Evolutionary conservation across 2,797 vertebrate genomes (phyloP).

Genomic region (Pagetopsis macropterus): DNA sequence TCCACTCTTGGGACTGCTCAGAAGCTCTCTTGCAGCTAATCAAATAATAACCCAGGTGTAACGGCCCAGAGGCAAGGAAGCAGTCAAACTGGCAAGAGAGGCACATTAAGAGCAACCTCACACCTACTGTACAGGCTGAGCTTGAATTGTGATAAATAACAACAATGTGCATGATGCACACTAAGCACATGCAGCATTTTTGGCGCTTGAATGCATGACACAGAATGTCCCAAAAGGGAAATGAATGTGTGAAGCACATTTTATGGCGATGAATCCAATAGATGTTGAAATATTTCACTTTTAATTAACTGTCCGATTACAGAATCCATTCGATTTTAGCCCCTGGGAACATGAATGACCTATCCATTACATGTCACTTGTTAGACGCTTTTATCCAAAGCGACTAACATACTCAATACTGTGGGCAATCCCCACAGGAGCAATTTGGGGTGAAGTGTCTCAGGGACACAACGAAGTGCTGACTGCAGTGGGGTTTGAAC

Average conservation of each 20-base stretch:
- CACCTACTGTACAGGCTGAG: not conserved
- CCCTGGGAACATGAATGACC: no score
- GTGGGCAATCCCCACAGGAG: no score
- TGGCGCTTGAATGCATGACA: not conserved
- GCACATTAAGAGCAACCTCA: constrained; percentile 23
- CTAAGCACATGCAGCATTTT: not conserved
- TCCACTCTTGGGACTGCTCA: constrained; percentile 11
- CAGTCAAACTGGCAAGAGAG: constrained; percentile 14
- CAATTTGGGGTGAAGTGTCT: no score
- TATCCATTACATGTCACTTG: no score
- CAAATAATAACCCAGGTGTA: constrained; percentile 42
- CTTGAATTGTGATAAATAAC: not conserved
- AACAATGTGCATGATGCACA: not conserved
- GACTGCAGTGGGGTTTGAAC: no score
- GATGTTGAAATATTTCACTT: no score
- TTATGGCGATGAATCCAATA: not conserved
- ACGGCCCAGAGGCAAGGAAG: constrained; percentile 13
- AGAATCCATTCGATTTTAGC: no score
- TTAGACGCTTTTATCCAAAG: no score
- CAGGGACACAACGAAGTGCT: no score
- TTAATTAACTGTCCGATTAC: no score
- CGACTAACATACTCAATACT: no score
- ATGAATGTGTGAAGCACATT: not conserved
- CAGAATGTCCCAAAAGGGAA: no score
- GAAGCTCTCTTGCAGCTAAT: constrained; percentile 43